Evolutionary conservation across 2,797 vertebrate genomes (phyloP).

Genomic region (Smutsia temminckii): DNA sequence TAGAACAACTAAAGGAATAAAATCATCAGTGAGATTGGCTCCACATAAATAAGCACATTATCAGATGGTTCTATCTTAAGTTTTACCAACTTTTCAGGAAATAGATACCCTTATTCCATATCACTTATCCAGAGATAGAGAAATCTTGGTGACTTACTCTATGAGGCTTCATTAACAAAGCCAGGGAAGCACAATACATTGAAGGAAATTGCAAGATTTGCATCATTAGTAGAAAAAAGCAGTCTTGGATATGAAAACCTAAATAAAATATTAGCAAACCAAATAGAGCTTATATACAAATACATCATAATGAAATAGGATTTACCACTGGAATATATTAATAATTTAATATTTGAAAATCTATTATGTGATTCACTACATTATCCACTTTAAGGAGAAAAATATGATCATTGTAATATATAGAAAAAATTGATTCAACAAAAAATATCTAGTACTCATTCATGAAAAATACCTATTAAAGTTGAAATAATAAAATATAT

Average conservation of each 20-base stretch:
- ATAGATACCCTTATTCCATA: not conserved
- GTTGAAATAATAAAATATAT: not conserved
- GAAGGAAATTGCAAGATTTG: not conserved
- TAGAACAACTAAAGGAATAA: not conserved
- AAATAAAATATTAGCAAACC: not conserved
- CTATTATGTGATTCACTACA: not conserved
- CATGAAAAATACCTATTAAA: not conserved
- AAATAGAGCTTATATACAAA: not conserved
- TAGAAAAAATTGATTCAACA: not conserved
- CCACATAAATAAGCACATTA: not conserved
- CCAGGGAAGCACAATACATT: not conserved
- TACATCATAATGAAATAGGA: not conserved
- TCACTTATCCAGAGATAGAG: not conserved
- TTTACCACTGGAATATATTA: not conserved
- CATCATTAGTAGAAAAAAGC: not conserved
- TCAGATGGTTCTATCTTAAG: not conserved
- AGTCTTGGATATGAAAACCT: no score
- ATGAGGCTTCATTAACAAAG: not conserved
- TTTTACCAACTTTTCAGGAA: not conserved
- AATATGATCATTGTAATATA: not conserved
- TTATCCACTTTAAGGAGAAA: not conserved
- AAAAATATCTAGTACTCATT: not conserved
- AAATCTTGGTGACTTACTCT: not conserved
- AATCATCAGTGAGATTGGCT: not conserved
- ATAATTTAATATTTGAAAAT: not conserved